Base-by-base conservation (phyloP, 1,140 invertebrate genomes). In the Zaprionus nigranus region DNA sequence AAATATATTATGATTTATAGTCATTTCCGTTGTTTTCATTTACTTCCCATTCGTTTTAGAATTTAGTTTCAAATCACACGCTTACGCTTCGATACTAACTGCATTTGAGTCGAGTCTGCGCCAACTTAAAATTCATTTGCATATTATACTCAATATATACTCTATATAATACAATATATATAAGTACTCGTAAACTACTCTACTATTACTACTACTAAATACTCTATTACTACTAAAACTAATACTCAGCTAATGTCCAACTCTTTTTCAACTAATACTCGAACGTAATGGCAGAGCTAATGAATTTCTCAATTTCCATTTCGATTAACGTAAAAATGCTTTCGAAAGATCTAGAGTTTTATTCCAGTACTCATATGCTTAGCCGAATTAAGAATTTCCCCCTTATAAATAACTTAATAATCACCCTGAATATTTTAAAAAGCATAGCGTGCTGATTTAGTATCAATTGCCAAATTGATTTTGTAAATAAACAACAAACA, bases 31-130 rank as follows among this genome's bases (percentile, higher is more conserved):
- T 46, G n/a, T 46, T 9, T 46, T 69, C 34, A 24, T 61, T 70
- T 70, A 2, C 53, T 51, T 71, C 78, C 22, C 34, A 66, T 30
- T 68, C 3, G 68, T 75, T 66, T 36, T 38, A 63, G 40, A 46
- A 22, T 58, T 46, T 26, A 20, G 57, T 57, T 72, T n/a, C 30
- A 46, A 63, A 81, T 88, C 84, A 90, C 84, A 88, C 85, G 85
- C 84, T 88, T 88, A 73, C 75, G 84, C 84, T 88, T 88, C 64
- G 66, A 71, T 81, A 83, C 74, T 90, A 88, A 90, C 78, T 90
- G 85, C 85, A 84, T 90, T 71, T 84, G 75, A 81, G 67, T 79
- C 78, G 79, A 66, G 63, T 81, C 82, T 78, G 74, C 76, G 71
- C 78, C 46, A 64, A 72, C 67, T 71, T 56, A 54, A 66, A 53